These are phyloP conservation scores for Anolis sagrei DNA, from an alignment of 2,113 vertebrate genomes.

Conservation along the genomic window DNA sequence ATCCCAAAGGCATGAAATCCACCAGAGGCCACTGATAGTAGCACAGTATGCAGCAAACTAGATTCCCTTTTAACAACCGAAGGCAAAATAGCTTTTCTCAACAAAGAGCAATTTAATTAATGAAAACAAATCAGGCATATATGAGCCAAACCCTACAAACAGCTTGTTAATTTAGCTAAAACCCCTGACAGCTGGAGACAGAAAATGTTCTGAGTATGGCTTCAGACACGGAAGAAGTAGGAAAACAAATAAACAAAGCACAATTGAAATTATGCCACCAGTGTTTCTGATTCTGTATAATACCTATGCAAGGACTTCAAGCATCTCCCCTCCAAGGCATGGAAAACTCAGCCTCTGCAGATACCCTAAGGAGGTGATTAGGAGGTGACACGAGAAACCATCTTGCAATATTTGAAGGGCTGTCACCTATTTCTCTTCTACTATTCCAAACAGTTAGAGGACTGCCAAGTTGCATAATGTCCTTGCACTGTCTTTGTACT, in stretches of 20 bases:
- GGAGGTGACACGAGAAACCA: no score
- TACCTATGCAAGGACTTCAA: background rate
- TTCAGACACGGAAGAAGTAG: background rate
- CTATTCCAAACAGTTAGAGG: no score
- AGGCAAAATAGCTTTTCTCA: slow-evolving; percentile 17
- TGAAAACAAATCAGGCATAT: slow-evolving; percentile 5
- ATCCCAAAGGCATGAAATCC: no score
- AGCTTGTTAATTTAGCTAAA: background rate
- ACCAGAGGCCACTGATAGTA: background rate
- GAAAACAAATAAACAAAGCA: slow-evolving; percentile 6
- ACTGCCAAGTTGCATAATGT: no score
- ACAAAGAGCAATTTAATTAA: slow-evolving; percentile 20
- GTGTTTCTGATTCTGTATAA: background rate
- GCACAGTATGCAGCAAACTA: background rate
- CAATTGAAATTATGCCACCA: background rate
- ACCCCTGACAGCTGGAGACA: background rate
- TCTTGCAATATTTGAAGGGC: background rate
- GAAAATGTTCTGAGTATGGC: background rate
- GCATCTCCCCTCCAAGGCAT: background rate
- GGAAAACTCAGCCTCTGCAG: no score
- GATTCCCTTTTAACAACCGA: background rate
- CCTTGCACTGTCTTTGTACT: no score
- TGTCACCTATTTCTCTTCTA: background rate
- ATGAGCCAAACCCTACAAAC: slow-evolving; percentile 14
- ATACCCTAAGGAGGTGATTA: no score